Evolutionary conservation across 2,888 invertebrate genomes (phyloP).

Genomic region (Nomada fabriciana): DNA sequence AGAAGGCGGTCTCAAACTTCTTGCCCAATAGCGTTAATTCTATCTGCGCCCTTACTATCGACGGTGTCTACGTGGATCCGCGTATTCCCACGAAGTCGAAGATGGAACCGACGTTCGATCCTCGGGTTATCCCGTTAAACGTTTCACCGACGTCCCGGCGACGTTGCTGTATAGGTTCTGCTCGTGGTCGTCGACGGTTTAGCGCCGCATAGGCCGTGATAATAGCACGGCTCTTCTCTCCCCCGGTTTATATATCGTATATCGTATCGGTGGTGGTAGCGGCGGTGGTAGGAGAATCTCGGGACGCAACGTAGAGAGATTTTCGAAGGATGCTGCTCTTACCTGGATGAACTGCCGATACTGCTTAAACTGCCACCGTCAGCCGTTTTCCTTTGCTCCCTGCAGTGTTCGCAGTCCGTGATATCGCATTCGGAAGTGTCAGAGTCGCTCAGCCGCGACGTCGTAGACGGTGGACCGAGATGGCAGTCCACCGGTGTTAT

Average conservation of each 20-base stretch:
- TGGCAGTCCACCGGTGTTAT: slow-evolving; percentile 92
- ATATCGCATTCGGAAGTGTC: slow-evolving; percentile 92
- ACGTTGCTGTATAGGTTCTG: neutral
- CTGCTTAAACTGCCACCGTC: slow-evolving; percentile 95
- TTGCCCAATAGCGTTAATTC: slow-evolving; percentile 10
- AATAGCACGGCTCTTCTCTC: slow-evolving; percentile 43
- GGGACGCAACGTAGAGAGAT: slow-evolving; percentile 48
- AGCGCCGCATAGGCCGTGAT: slow-evolving; percentile 14
- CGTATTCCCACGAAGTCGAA: slow-evolving; percentile 18
- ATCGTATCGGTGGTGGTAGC: slow-evolving; percentile 1
- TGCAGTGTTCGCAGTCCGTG: slow-evolving; percentile 83
- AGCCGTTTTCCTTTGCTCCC: slow-evolving; percentile 88
- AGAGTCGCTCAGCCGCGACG: slow-evolving; percentile 94
- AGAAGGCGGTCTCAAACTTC: slow-evolving; percentile 33
- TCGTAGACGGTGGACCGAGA: slow-evolving; percentile 95
- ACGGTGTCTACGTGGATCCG: neutral
- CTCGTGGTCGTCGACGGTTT: neutral
- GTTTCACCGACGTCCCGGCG: neutral
- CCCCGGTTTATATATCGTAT: slow-evolving; percentile 5
- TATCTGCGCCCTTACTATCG: slow-evolving; percentile 19
- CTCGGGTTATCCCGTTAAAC: slow-evolving; percentile 32
- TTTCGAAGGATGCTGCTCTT: slow-evolving; percentile 65
- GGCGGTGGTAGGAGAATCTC: slow-evolving; percentile 3
- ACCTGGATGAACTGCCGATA: slow-evolving; percentile 95
- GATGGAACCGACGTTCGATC: slow-evolving; percentile 15